Conservation (phyloP, 1,140 invertebrate genomes). For the Mycetomoellerius zeteki region DNA sequence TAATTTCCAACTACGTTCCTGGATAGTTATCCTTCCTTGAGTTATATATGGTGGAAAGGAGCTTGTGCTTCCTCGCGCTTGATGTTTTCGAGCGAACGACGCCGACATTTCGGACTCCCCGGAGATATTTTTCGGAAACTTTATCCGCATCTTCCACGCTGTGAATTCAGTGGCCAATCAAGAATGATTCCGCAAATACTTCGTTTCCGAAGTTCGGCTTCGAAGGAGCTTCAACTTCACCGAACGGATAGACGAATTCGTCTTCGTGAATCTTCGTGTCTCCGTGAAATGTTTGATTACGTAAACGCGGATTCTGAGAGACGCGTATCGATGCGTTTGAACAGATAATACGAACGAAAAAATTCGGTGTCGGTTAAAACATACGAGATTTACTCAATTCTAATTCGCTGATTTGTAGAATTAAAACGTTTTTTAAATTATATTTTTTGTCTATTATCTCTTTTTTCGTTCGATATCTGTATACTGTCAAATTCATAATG, state of each 20-base stretch:
- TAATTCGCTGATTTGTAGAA: not conserved
- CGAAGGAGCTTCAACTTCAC: constrained; percentile 33
- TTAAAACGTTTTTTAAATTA: not conserved
- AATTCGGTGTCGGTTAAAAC: not conserved
- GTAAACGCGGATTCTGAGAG: constrained; percentile 38
- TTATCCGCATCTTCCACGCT: constrained; percentile 52
- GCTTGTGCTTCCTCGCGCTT: constrained; percentile 26
- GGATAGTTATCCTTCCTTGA: constrained; percentile 9
- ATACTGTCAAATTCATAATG: too few relatives aligned
- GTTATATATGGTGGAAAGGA: constrained; percentile 7
- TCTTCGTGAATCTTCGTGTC: constrained; percentile 36
- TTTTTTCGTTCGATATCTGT: not conserved
- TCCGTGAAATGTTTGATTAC: constrained; percentile 48
- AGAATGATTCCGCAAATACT: constrained; percentile 61
- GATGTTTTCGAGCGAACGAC: constrained; percentile 37
- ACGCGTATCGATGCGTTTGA: not conserved
- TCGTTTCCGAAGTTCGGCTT: constrained; percentile 50
- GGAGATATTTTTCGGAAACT: constrained; percentile 62
- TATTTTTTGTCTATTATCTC: too few relatives aligned
- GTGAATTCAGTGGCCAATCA: constrained; percentile 63
- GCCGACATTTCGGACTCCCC: constrained; percentile 37
- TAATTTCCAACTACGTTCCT: constrained; percentile 20
- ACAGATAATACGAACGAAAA: not conserved
- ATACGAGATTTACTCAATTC: not conserved
- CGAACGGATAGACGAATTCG: constrained; percentile 29